Evolutionary conservation across 2,797 vertebrate genomes (phyloP).

Genomic region (Melanotaenia nigrans): DNA sequence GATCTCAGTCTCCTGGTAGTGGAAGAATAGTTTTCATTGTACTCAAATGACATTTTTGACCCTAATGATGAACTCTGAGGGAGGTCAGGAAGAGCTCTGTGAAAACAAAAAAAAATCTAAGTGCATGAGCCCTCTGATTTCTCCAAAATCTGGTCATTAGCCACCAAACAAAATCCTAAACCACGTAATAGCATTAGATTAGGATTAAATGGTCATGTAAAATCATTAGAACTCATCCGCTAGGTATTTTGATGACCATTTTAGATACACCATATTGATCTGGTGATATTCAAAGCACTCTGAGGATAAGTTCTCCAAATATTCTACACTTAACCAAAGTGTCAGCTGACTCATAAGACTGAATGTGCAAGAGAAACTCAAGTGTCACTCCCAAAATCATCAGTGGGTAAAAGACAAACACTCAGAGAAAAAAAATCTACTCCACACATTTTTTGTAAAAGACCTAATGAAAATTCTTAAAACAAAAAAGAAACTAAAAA

Average conservation of each 20-base stretch:
- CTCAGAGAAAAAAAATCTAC: not conserved
- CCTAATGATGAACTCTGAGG: not conserved
- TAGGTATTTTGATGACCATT: conserved; percentile 29
- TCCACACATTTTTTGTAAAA: not conserved
- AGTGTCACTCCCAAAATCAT: conserved; percentile 7
- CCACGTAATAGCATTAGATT: conserved; percentile 9
- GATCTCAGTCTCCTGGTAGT: not conserved
- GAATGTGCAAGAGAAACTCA: conserved; percentile 1
- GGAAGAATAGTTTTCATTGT: not conserved
- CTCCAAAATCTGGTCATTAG: conserved; percentile 1
- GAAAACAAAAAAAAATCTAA: conserved; percentile 1
- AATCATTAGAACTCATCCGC: conserved; percentile 29
- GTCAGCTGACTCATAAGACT: conserved; percentile 21
- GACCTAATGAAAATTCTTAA: not conserved
- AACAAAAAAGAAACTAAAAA: too few relatives aligned
- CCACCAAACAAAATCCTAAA: not conserved
- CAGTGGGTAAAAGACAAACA: conserved; percentile 17
- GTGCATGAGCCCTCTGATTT: conserved; percentile 1
- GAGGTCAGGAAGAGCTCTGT: not conserved
- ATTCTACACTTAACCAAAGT: conserved; percentile 11
- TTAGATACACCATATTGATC: conserved; percentile 18
- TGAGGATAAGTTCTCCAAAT: conserved; percentile 17
- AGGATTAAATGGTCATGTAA: conserved; percentile 20
- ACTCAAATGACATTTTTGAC: not conserved
- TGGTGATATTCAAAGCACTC: conserved; percentile 36